Conservation (phyloP, 1,140 invertebrate species). For the Magallana ariakensis region DNA sequence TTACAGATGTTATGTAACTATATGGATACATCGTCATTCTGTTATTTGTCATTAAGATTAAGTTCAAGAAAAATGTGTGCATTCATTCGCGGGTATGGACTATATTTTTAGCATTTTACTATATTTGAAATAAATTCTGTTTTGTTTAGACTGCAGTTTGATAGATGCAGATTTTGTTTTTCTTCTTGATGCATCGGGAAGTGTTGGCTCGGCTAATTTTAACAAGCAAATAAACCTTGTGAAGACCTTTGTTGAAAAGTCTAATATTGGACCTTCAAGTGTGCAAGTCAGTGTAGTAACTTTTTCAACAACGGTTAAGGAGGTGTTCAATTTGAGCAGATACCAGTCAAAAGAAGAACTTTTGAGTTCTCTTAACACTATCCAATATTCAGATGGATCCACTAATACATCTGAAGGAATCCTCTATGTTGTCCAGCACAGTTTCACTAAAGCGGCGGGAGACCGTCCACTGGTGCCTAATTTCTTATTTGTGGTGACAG, state of each 20-base stretch:
- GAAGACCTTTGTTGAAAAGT: conserved; percentile 50
- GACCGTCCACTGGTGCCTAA: conserved; percentile 45
- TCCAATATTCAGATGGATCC: conserved; percentile 43
- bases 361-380: conserved; percentile 31
- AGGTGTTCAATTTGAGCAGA: conserved; percentile 48
- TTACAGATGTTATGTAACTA: too few relatives aligned
- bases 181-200: conserved; percentile 59
- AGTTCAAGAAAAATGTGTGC: too few relatives aligned
- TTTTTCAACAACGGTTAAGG: conserved; percentile 23
- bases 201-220: conserved; percentile 54
- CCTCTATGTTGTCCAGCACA: conserved; percentile 15
- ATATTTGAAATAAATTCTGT: neutral
- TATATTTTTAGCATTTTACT: too few relatives aligned
- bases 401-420: conserved; percentile 57
- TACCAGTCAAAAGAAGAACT: conserved; percentile 36
- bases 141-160: conserved; percentile 39
- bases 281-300: conserved; percentile 55
- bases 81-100: too few relatives aligned
- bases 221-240: conserved; percentile 60
- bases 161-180: conserved; percentile 60
- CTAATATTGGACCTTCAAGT: conserved; percentile 56
- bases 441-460: conserved; percentile 50
- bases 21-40: too few relatives aligned
- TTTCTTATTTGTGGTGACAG: conserved; percentile 60
- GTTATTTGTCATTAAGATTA: too few relatives aligned